phyloP scores from a whole-genome alignment of 2,888 invertebrate species.

The Odontocolon sp. region DNA sequence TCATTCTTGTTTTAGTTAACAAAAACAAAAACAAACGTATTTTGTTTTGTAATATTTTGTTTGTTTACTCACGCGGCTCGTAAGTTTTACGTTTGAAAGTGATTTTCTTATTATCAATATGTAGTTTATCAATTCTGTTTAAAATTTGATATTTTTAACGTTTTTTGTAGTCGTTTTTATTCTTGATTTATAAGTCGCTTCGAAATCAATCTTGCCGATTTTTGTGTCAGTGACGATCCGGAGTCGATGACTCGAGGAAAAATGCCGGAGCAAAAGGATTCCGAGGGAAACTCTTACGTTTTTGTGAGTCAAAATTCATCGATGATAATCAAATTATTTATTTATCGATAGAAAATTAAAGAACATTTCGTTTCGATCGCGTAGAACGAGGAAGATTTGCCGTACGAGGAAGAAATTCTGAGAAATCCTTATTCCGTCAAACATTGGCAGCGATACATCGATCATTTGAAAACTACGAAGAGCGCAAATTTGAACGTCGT shows the following conservation, averaged over 20 bases:
- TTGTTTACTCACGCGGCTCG: no score
- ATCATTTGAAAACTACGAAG: conserved; percentile 94
- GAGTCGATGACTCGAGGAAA: conserved; percentile 1
- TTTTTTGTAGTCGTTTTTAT: no score
- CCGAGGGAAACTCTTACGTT: conserved; percentile 69
- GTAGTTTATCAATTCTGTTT: no score
- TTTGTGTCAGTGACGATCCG: conserved; percentile 10
- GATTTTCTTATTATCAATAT: no score
- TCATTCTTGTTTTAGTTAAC: neutral
- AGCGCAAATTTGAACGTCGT: conserved; percentile 93
- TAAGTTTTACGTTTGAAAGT: no score
- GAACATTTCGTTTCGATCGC: conserved; percentile 66
- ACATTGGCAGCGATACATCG: conserved; percentile 98
- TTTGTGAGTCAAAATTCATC: conserved; percentile 67
- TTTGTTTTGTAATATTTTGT: no score
- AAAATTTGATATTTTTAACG: no score
- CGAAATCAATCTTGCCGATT: no score
- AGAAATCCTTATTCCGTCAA: conserved; percentile 98
- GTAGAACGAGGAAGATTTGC: conserved; percentile 96
- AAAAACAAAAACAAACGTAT: no score
- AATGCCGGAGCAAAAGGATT: conserved; percentile 68
- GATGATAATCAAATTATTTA: neutral
- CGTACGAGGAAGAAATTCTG: conserved; percentile 99
- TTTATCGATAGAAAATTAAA: neutral
- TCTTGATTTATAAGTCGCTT: no score